Evolutionary conservation across 2,113 vertebrate genomes (phyloP).

Genomic region (Caracal caracal): DNA sequence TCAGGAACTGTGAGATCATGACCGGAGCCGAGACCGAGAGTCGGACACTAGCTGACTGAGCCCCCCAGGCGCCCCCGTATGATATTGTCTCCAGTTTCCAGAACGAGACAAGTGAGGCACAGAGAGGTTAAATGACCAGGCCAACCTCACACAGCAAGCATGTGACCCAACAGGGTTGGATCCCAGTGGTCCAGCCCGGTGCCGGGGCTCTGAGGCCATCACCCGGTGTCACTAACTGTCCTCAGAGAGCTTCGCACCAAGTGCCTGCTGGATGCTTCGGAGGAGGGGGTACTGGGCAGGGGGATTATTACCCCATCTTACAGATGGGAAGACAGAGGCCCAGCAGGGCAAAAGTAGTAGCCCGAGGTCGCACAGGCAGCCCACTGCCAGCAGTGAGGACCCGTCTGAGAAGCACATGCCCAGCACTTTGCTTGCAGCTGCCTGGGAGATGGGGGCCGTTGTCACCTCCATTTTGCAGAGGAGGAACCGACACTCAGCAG

Average conservation of each 20-base stretch:
- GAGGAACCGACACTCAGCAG: not conserved
- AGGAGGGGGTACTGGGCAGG: not conserved
- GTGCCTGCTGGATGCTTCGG: not conserved
- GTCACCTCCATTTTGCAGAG: not conserved
- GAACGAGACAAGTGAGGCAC: not conserved
- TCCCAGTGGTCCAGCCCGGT: accelerated
- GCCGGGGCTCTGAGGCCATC: not conserved
- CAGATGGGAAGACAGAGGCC: not conserved
- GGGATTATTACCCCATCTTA: not conserved
- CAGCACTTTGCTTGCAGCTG: not conserved
- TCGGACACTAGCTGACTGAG: no score
- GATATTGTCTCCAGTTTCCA: not conserved
- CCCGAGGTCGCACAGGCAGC: not conserved
- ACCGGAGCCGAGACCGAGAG: no score
- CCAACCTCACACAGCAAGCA: not conserved
- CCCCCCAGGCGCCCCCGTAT: no score
- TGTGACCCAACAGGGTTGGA: accelerated
- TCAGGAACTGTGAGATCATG: no score
- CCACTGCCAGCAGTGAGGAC: accelerated
- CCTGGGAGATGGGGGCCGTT: accelerated
- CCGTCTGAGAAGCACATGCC: not conserved
- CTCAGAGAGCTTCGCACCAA: not conserved
- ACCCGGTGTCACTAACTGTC: accelerated
- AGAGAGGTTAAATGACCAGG: not conserved
- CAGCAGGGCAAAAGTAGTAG: not conserved